Evolutionary conservation across 2,888 invertebrate genomes (phyloP), one percentile per base, ranked within the genome.

Genomic region (Folsomia candida): DNA sequence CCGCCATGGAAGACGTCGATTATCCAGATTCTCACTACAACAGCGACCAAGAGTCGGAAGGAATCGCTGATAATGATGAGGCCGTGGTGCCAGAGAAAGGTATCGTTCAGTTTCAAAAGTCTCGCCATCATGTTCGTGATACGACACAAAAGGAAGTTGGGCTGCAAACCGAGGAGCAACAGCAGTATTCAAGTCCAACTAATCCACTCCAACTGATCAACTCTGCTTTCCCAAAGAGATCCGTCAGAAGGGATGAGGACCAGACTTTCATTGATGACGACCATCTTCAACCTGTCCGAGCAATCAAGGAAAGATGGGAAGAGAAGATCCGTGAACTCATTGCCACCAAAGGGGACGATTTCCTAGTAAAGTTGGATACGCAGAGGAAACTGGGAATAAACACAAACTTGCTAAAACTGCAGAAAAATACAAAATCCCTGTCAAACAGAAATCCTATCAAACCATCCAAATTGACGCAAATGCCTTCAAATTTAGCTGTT

Each of bases 271-370:
- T 60, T 4, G 60, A 60, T 27, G 60, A 60, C 6, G 24, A 60
- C 3, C 60, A 22, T 18, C 27, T 60, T 4, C 6, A 60, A 60
- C 11, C 22, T 6, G 60, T 60, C 24, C 60, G 24, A 20, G 27
- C 26, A 14, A 24, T 60, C 9, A 60, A 60, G 26, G 26, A 60
- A 25, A 3, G 60, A 24, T 60, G 60, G 60, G 60, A 60, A 25
- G 11, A 4, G 24, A 60, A 60, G 27, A 60, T 60, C 25, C 60
- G 24, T 6, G 11, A 54, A 54, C 54, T 54, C 6, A 54, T 54
- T 54, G 54, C 6, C 20, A 54, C 18, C 54, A 54, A 54, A 14
- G 54, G 54, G 4, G 54, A 54, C 54, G 54, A 54, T 54, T 54
- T 54, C 54, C n/a, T 54, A 20, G 54, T 54, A 6, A 18, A 22